Evolutionary conservation across 2,797 vertebrate species (phyloP), one percentile per base, ranked within the genome.

Genomic region (Chiroxiphia lanceolata): DNA sequence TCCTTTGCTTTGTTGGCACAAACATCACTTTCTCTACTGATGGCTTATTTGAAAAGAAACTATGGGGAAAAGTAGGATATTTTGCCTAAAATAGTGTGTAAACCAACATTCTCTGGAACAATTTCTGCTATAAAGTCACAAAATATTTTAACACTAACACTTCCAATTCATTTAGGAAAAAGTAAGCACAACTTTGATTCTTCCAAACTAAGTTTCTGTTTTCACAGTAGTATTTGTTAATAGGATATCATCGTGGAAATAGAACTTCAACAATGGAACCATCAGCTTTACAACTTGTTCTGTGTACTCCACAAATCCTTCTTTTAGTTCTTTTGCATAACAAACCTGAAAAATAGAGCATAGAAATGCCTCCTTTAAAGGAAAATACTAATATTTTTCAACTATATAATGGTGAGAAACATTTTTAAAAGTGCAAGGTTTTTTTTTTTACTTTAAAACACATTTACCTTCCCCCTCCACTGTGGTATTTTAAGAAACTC

Each of bases 221-320:
- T 85, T 88, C 57, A 74, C 18, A 72, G 69, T 5, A 63, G 56
- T 60, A 67, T 47, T 47, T 16, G 3, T 67, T 63, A 83, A 96
- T 95, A 99, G 99, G 99, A 99, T 99, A 99, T 99, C 99, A 98
- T 99, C 99, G 3, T 99, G 99, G 96, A 99, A 99, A 96, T 99
- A 99, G 96, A 99, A 99, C 96, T 99, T 99, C 85, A 99, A 97
- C 71, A 99, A 98, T 17, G 99, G 99, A 90, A 99, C 99, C 99
- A 99, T 99, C 96, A 99, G 98, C 97, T 99, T 99, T 96, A 99
- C 99, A 90, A 99, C 99, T 97, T 99, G 99, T 93, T 99, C 99
- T 0, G 99, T 99, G 93, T 99, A 99, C 51, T 99, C 99, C 63
- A 99, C 99, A 86, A 99, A 99, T 45, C 99, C 99, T 97, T 99